Evolutionary conservation across 2,113 vertebrate species (phyloP).

Genomic region (Crotalus helleri): DNA sequence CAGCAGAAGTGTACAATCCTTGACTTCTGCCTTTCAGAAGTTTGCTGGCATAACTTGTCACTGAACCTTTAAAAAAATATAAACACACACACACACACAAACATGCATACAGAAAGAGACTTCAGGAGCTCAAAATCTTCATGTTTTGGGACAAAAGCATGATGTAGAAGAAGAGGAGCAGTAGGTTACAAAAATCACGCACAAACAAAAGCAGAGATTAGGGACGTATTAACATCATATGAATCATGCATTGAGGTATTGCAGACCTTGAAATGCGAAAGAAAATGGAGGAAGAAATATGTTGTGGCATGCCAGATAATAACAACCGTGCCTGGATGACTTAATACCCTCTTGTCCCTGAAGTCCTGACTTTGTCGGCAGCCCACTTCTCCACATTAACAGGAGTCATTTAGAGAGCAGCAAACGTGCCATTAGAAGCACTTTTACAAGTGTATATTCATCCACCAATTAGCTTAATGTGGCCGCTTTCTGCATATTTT

Average conservation of each 20-base stretch:
- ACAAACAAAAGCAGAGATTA: conserved; percentile 28
- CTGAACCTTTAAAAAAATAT: conserved; percentile 43
- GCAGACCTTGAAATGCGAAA: conserved; percentile 49
- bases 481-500: conserved; percentile 94
- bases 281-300: conserved; percentile 62
- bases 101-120: background rate
- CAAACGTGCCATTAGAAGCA: conserved; percentile 99
- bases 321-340: conserved; percentile 73
- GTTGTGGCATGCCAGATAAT: conserved; percentile 72
- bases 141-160: background rate
- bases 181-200: background rate
- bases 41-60: conserved; percentile 48
- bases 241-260: conserved; percentile 29
- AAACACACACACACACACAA: background rate
- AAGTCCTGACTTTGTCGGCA: conserved; percentile 83
- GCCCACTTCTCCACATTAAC: conserved; percentile 90
- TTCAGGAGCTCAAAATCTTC: background rate
- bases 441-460: conserved; percentile 99
- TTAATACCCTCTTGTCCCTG: conserved; percentile 81
- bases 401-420: conserved; percentile 88
- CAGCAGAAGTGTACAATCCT: conserved; percentile 57
- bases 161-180: conserved; percentile 12
- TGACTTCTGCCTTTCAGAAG: conserved; percentile 68
- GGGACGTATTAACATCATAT: conserved; percentile 20
- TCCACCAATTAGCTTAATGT: conserved; percentile 99